phyloP scores from a whole-genome alignment of 2,113 vertebrate species.

The Delphinapterus leucas region DNA sequence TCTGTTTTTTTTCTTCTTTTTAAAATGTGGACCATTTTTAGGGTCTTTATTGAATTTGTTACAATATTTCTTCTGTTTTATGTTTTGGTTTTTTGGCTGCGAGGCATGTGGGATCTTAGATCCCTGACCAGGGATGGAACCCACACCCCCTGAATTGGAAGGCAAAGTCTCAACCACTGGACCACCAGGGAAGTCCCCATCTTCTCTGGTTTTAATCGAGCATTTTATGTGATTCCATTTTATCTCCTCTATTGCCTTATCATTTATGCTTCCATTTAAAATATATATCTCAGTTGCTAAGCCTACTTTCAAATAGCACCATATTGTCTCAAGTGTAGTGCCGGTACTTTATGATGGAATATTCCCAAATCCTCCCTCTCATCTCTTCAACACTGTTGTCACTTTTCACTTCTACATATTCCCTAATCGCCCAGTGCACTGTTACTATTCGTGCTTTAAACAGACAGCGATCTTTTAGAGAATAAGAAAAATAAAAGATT shows the following conservation, averaged over 20 bases:
- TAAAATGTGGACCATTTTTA: too few species aligned
- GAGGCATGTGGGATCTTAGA: too few species aligned
- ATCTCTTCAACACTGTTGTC: background rate
- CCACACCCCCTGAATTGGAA: too few species aligned
- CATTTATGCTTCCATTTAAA: background rate
- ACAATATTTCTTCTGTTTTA: too few species aligned
- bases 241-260: background rate
- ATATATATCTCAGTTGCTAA: background rate
- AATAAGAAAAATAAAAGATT: background rate
- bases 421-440: background rate
- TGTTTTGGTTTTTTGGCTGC: too few species aligned
- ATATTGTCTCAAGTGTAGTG: too few species aligned
- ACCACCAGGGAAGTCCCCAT: too few species aligned
- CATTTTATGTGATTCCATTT: background rate
- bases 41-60: too few species aligned
- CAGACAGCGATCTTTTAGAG: background rate
- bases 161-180: too few species aligned
- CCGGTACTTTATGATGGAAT: background rate
- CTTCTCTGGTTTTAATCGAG: background rate
- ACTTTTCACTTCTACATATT: background rate
- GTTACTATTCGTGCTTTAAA: background rate
- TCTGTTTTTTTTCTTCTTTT: too few species aligned
- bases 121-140: too few species aligned
- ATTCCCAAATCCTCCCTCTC: background rate
- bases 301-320: background rate